Evolutionary conservation across 1,140 invertebrate species (phyloP), one percentile per base, ranked within the genome.

Genomic region (Subanguina moxae): DNA sequence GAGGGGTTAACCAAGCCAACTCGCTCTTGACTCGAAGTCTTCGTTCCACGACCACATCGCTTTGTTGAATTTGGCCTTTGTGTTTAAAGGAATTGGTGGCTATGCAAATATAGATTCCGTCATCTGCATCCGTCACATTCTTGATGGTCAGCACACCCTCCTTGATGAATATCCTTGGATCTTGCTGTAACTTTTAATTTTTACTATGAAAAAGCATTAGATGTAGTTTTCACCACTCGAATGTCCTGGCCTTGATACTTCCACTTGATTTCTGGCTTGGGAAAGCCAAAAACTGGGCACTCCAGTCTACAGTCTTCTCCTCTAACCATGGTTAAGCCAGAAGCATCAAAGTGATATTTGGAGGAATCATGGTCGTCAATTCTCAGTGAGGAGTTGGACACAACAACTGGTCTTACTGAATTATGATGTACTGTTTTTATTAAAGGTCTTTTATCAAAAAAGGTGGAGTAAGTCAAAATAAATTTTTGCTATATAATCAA

Each of bases 11-110:
- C 71, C 71, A 73, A 19, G 72, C 67, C 15, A 73, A 57, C 23
- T 75, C 38, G 74, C 71, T 73, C 68, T 73, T 73, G 9, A 73
- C 65, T 21, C 72, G 21, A 38, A 73, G 43, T 45, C 66, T 64
- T 3, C 71, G 57, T 21, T 73, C 71, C 23, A 74, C 58, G 25
- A 46, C 59, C 17, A 73, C 38, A 23, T 65, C 64, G 45, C 19
- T 21, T 21, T 56, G n/a, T 15, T 46, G 15, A 32, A 13, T 65
- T 45, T 68, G 61, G 42, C 66, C 59, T 19, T 38, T 42, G 23
- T 45, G 45, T 17, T 30, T 43, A 25, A 61, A 43, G 25, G 30
- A 19, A 48, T 72, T 73, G 9, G 28, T 25, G 9, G 70, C 63
- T 30, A 42, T 69, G 62, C 71, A 73, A 7, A 70, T 62, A 45